Base-by-base conservation (phyloP, 2,113 vertebrate species). In the Cnemophilus loriae region DNA sequence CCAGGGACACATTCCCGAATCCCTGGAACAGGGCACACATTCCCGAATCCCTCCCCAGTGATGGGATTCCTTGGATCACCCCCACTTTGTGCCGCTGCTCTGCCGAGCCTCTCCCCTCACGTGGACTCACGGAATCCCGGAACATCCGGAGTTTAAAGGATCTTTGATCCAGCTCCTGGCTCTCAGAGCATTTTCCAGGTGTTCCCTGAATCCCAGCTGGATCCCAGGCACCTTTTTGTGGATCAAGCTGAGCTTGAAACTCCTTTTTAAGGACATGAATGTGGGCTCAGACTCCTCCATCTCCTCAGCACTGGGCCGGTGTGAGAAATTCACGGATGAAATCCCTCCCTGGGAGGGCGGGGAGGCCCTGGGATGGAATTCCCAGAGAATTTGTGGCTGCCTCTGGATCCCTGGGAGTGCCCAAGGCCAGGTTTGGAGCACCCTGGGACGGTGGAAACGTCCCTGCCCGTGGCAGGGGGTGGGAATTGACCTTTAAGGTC, bases 41-140 rank as follows among this genome's bases (percentile, higher is more conserved):
- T 32, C 69, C 60, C 26, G 4, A 18, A 15, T 2, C 0, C 9
- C 20, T 27, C 37, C 2, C 39, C 23, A 74, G 1, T 20, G 12
- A 1, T 15, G 2, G 1, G 16, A 11, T 26, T 52, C 52, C 46
- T 55, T 35, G 24, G n/a, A 5, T 22, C 52, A 17, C n/a, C 56
- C 50, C 71, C 33, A 2, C 79, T 52, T 16, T 1, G 24, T 78
- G 39, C 28, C 53, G 7, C 0, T 33, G 32, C 30, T n/a, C 59
- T n/a, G 42, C 83, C 35, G 11, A 10, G 57, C 4, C 22, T 50
- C 1, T 53, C 39, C 50, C 16, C 55, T 55, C 39, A 2, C 9
- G 2, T 47, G 73, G 55, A 23, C 28, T 30, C 26, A 2, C 12
- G 26, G 73, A 30, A 18, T 30, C 30, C 6, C 9, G 4, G 61